Conservation (phyloP, 92 coral and sea anemone species). For the Palythoa grandis region DNA sequence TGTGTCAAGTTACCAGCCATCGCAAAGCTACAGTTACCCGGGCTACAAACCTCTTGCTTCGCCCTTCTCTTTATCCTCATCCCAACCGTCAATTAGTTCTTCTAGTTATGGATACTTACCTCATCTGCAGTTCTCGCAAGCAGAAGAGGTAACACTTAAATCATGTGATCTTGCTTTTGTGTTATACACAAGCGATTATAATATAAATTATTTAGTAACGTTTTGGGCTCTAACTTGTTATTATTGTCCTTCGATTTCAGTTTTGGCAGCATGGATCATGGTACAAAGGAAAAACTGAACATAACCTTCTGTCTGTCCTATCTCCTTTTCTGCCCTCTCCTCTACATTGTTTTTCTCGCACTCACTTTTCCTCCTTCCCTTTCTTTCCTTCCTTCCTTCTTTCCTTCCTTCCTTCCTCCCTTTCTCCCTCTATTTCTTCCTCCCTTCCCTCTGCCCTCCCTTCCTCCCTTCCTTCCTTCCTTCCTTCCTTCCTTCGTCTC, state of each 20-base stretch:
- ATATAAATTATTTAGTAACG: background rate
- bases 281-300: too few species aligned
- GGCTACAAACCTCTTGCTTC: conserved; percentile 71
- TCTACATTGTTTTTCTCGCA: too few species aligned
- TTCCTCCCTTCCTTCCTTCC: background rate
- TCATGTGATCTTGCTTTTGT: background rate
- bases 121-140: conserved; percentile 44
- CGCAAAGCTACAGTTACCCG: conserved; percentile 59
- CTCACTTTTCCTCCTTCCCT: background rate
- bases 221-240: background rate
- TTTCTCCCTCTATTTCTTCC: background rate
- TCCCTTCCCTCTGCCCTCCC: too few species aligned
- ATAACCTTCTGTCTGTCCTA: too few species aligned
- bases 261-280: too few species aligned
- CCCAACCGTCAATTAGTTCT: background rate
- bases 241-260: background rate
- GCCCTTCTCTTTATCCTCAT: conserved; percentile 54
- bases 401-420: background rate
- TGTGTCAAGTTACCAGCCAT: conserved; percentile 72
- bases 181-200: background rate
- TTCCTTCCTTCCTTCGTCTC: too few species aligned
- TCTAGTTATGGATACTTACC: conserved; percentile 18
- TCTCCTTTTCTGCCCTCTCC: too few species aligned
- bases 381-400: background rate
- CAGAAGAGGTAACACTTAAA: conserved; percentile 28